A percentile compares a stretch with the other conserved stretches of the same genome.
phyloP scores from a whole-genome alignment of 2,797 vertebrate genomes.

The Diplodus puntazzo region DNA sequence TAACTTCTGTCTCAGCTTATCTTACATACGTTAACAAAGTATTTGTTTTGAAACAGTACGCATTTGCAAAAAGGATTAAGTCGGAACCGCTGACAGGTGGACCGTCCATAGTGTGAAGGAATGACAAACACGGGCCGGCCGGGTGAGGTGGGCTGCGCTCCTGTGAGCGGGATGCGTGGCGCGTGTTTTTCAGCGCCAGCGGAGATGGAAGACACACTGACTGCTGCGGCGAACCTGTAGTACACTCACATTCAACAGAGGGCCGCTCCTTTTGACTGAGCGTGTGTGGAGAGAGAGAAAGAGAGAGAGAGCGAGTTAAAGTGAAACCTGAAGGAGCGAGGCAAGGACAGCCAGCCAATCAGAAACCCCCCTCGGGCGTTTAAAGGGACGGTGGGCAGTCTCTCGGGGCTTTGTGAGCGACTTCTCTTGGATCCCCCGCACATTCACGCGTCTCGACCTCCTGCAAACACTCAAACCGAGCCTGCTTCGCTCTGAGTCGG shows the following conservation, averaged over 20 bases:
- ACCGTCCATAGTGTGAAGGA: background rate
- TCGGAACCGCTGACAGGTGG: background rate
- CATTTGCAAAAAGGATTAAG: background rate
- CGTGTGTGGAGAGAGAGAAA: background rate
- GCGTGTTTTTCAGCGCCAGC: conserved; percentile 69
- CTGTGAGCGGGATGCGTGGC: conserved; percentile 80
- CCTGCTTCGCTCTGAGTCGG: conserved; percentile 15
- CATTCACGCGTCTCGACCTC: conserved; percentile 46
- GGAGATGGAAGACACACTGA: background rate
- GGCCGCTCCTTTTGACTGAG: background rate
- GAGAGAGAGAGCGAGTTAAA: conserved; percentile 14
- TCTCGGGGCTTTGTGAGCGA: conserved; percentile 61
- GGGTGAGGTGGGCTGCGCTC: conserved; percentile 29
- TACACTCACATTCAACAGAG: conserved; percentile 2
- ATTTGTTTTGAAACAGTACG: background rate
- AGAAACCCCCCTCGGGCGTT: conserved; percentile 75
- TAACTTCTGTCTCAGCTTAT: background rate
- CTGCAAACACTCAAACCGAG: conserved; percentile 1
- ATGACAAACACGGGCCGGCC: conserved; percentile 6
- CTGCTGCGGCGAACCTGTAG: conserved; percentile 3
- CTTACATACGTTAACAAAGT: background rate
- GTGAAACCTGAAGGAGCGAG: conserved; percentile 52
- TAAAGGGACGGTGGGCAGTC: conserved; percentile 82
- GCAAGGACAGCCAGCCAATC: conserved; percentile 81
- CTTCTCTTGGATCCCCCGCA: conserved; percentile 60